Base-by-base conservation (phyloP, 2,888 invertebrate species). In the Trachelus stipa region DNA sequence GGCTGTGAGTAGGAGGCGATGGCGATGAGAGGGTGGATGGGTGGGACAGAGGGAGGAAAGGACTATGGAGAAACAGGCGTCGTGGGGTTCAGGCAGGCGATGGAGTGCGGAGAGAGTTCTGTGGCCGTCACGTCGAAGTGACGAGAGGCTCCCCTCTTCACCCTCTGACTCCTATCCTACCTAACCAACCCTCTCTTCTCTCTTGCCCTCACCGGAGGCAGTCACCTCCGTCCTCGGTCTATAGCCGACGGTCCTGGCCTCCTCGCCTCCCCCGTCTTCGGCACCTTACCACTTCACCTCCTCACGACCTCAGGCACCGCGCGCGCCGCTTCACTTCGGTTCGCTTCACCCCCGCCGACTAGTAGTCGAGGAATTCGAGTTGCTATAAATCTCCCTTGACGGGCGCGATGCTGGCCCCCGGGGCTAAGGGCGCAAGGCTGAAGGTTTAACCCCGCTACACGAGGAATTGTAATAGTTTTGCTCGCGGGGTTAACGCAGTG, bases 361-460 rank as follows among this genome's bases (percentile, higher is more conserved):
- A 89, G 89, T 89, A 90, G 91, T 90, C 90, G 89, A 90, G 90
- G 90, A 91, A 91, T 91, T 91, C 90, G 91, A 91, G 91, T 91
- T 91, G 88, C 90, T 89, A 91, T 91, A 91, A 91, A 91, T 91
- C 91, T 90, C 87, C 87, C 91, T 89, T 91, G 91, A 91, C 91
- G 90, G 89, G 88, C 88, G 90, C 90, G 90, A 90, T 90, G 90
- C 89, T 89, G 87, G 87, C 83, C 86, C 82, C 82, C 83, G 82
- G 84, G 83, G 82, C 82, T 83, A 81, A 82, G 83, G 81, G 82
- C 83, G 82, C 84, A 84, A 79, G 82, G 83, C 76, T 81, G 77
- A 75, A 81, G 81, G 76, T 81, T 76, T 75, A 79, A 80, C 79
- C 82, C 76, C 79, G 84, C 84, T 85, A 85, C 86, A 86, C 87